These are phyloP conservation scores for Channa maculata DNA, from an alignment of 2,113 vertebrate species.

Conservation along the genomic window DNA sequence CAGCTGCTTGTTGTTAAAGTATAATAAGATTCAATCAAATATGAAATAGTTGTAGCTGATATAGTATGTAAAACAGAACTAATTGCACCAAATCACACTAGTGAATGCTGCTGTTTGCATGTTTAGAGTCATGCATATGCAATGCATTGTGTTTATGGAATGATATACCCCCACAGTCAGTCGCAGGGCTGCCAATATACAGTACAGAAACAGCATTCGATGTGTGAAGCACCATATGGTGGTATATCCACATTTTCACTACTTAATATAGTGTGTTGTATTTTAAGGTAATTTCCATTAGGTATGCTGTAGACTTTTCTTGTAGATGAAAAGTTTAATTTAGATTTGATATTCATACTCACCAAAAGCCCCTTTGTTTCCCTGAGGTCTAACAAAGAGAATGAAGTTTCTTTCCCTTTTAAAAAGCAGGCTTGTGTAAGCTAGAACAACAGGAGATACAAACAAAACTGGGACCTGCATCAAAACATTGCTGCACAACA, in stretches of 20 bases:
- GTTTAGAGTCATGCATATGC: background rate
- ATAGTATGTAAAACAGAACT: background rate
- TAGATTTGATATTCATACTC: no score
- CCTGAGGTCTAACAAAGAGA: no score
- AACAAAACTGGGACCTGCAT: no score
- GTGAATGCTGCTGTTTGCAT: background rate
- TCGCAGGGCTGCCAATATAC: slow-evolving; percentile 2
- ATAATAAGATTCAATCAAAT: background rate
- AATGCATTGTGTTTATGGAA: slow-evolving; percentile 1
- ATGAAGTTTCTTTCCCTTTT: no score
- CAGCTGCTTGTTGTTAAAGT: background rate
- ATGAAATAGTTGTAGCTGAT: background rate
- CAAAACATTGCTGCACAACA: no score
- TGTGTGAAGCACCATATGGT: slow-evolving; percentile 16
- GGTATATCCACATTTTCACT: background rate
- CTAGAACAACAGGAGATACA: no score
- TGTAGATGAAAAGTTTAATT: no score
- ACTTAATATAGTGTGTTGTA: background rate
- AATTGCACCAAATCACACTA: background rate
- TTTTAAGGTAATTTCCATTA: background rate
- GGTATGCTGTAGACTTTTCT: no score
- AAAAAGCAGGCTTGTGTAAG: no score
- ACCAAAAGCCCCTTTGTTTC: no score
- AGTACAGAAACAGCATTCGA: background rate
- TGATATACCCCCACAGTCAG: background rate